Base-by-base conservation (phyloP, 2,113 vertebrate genomes). In the Entelurus aequoreus region DNA sequence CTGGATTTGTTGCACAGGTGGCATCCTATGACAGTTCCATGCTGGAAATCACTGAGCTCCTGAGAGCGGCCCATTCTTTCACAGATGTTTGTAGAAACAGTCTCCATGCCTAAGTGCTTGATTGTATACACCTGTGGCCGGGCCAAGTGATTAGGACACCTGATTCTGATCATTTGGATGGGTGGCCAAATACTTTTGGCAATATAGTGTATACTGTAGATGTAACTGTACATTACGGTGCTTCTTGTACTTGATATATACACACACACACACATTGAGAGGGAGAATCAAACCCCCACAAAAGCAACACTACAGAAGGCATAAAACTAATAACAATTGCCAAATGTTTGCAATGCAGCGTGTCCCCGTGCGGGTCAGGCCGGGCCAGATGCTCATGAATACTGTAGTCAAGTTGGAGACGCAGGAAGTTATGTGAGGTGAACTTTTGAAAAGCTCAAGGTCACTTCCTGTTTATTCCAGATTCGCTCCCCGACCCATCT, bases 371-470 rank as follows among this genome's bases (percentile, higher is more conserved):
- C 60, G 75, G 82, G 86, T 82, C 86, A 79, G 63, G 54, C 71
- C 53, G 40, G 74, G 68, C 76, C 87, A 89, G 87, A 82, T 87
- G 87, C 87, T 89, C 87, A 89, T 89, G 82, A 89, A 89, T 89
- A 89, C 76, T 28, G 28, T 28, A 84, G 68, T 75, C 78, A 76
- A 71, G 82, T 82, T 14, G 1, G 49, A 79, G 62, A 76, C 42
- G 61, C 53, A 8, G 37, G 54, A 79, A 68, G 60, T 78, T 82
- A 64, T 63, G 54, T 60, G 49, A 46, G 71, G 48, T 16, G 69
- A 84, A 80, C 76, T 86, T 87, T 84, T 62, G 37, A 64, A 79
- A 73, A 70, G 83, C 78, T 86, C 80, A 89, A 87, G 87, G 87
- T 88, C 66, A 76, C 65, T 81, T 72, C 73, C 62, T 81, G 76